Evolutionary conservation across 2,797 vertebrate species (phyloP).

Genomic region (Synaphobranchus kaupii): DNA sequence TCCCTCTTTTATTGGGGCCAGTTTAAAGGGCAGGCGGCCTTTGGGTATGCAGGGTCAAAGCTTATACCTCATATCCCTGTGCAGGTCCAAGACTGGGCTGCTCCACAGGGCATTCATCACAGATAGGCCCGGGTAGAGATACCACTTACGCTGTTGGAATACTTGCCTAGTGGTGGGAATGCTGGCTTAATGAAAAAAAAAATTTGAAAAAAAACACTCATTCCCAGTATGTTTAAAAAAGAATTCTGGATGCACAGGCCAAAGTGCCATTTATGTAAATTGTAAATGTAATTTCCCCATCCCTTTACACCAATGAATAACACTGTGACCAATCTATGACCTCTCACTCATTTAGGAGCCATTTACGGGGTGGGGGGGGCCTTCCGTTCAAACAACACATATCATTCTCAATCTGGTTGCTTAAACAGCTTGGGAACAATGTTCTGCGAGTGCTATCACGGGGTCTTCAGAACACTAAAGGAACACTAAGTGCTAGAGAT

Average conservation of each 20-base stretch:
- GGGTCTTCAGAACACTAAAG: not conserved
- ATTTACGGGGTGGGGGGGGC: not conserved
- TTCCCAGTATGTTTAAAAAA: not conserved
- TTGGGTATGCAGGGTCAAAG: conserved; percentile 70
- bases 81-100: conserved; percentile 25
- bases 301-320: not conserved
- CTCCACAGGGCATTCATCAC: conserved; percentile 54
- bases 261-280: not conserved
- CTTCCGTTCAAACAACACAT: not conserved
- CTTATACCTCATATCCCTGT: conserved; percentile 65
- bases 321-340: not conserved
- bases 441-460: not conserved
- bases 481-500: not conserved
- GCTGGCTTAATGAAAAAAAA: not conserved
- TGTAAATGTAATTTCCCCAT: not conserved
- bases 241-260: not conserved
- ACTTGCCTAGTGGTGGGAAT: not conserved
- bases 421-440: not conserved
- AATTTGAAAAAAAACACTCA: not conserved
- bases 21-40: conserved; percentile 61
- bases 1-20: conserved; percentile 59
- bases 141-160: not conserved
- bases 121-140: conserved; percentile 57
- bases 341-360: not conserved
- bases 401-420: not conserved